Evolutionary conservation across 2,888 invertebrate genomes (phyloP).

Genomic region (Aradus depressus): DNA sequence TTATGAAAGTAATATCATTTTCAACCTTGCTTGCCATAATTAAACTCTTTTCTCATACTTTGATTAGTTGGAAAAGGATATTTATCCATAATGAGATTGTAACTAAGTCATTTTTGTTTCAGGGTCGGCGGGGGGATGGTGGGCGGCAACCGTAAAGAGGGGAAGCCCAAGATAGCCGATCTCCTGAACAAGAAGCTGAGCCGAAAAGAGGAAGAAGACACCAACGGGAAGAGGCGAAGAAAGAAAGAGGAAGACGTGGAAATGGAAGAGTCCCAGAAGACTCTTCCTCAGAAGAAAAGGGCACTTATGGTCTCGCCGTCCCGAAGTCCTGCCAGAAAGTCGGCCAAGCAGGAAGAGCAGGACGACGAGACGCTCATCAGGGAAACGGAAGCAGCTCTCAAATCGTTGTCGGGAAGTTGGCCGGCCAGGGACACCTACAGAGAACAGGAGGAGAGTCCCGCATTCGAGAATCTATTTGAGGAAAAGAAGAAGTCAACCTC

Average conservation of each 20-base stretch:
- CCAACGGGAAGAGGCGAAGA: conserved; percentile 20
- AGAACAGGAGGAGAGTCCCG: conserved; percentile 61
- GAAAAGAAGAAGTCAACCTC: conserved; percentile 55
- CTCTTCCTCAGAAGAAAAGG: conserved; percentile 49
- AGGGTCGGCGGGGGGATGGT: conserved; percentile 25
- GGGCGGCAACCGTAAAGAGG: conserved; percentile 27
- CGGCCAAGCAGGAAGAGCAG: conserved; percentile 39
- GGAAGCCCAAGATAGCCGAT: conserved; percentile 28
- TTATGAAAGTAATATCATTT: too few species aligned
- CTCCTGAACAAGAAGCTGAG: conserved; percentile 27
- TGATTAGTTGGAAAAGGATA: too few species aligned
- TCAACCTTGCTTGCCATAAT: too few species aligned
- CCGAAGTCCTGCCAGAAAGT: conserved; percentile 38
- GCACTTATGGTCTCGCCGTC: conserved; percentile 35
- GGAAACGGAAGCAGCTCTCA: conserved; percentile 78
- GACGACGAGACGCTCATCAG: conserved; percentile 75
- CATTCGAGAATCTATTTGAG: conserved; percentile 74
- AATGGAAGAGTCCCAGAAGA: conserved; percentile 26
- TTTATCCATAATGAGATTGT: too few species aligned
- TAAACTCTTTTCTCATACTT: too few species aligned
- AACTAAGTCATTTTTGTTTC: too few species aligned
- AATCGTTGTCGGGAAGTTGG: conserved; percentile 79
- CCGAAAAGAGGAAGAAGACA: conserved; percentile 27
- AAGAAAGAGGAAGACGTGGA: conserved; percentile 24
- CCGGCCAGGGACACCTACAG: conserved; percentile 50